Evolutionary conservation across 2,113 vertebrate species (phyloP).

Genomic region (Pachypanchax playfairii): DNA sequence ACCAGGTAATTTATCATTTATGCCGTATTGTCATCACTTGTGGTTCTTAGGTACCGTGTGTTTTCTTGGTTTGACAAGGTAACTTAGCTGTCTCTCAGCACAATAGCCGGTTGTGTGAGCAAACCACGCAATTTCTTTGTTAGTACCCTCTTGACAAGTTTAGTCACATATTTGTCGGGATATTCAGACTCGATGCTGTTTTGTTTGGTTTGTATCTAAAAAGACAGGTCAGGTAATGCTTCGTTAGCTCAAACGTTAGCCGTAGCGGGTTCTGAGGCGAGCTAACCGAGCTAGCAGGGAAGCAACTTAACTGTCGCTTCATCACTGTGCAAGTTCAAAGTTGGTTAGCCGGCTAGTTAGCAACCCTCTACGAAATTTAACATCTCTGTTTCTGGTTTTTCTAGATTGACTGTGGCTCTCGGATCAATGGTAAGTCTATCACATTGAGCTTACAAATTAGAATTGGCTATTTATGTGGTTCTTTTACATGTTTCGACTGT

Average conservation of each 20-base stretch:
- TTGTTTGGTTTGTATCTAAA: background rate
- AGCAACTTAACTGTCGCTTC: conserved; percentile 49
- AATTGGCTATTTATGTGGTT: background rate
- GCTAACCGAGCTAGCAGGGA: conserved; percentile 48
- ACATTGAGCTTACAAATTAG: background rate
- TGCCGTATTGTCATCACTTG: conserved; percentile 24
- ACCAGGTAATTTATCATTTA: conserved; percentile 82
- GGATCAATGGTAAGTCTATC: conserved; percentile 90
- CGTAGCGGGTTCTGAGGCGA: conserved; percentile 21
- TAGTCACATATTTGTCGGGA: background rate
- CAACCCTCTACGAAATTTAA: conserved; percentile 45
- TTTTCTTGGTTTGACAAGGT: conserved; percentile 60
- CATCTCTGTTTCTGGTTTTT: conserved; percentile 58
- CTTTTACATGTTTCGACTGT: conserved; percentile 32
- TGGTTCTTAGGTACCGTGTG: conserved; percentile 20
- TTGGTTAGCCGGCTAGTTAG: conserved; percentile 75
- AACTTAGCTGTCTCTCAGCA: conserved; percentile 63
- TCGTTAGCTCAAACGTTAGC: conserved; percentile 48
- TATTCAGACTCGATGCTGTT: background rate
- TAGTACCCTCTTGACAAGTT: conserved; percentile 25
- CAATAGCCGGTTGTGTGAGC: conserved; percentile 48
- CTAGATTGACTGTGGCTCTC: conserved; percentile 92
- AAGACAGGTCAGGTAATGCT: background rate
- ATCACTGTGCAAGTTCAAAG: conserved; percentile 77
- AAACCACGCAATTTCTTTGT: conserved; percentile 26